Conservation (phyloP, 2,797 vertebrate species). For the Phylloscopus collybita region DNA sequence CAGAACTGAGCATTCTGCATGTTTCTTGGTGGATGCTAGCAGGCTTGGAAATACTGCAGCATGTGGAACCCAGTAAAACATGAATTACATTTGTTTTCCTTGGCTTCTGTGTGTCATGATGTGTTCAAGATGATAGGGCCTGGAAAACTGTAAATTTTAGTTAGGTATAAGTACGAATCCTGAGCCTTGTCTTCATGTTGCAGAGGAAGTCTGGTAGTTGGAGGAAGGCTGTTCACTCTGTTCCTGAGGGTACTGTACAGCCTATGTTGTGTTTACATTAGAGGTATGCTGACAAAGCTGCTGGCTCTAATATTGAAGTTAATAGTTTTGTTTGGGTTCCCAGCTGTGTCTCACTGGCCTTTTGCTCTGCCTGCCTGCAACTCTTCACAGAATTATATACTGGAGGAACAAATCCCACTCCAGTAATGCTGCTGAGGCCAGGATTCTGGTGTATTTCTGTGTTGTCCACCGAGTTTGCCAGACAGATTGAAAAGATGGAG, state of each 20-base stretch:
- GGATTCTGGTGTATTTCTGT: neutral
- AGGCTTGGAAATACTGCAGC: constrained; percentile 75
- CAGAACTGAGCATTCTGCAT: constrained; percentile 54
- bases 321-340: constrained; percentile 45
- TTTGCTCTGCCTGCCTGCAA: neutral
- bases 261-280: constrained; percentile 57
- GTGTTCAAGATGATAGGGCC: constrained; percentile 77
- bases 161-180: constrained; percentile 57
- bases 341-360: neutral
- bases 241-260: constrained; percentile 27
- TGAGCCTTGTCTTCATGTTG: constrained; percentile 59
- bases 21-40: constrained; percentile 74
- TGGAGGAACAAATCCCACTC: neutral
- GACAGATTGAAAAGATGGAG: neutral
- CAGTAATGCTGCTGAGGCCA: neutral
- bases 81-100: constrained; percentile 80
- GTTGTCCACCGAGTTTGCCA: neutral
- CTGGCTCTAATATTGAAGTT: constrained; percentile 37
- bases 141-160: constrained; percentile 76
- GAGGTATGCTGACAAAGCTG: constrained; percentile 59
- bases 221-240: constrained; percentile 26
- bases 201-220: constrained; percentile 60
- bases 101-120: constrained; percentile 83
- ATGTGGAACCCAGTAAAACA: constrained; percentile 79
- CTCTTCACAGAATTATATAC: neutral